Evolutionary conservation across 2,888 invertebrate genomes (phyloP).

Genomic region (Aporophyla nigra): DNA sequence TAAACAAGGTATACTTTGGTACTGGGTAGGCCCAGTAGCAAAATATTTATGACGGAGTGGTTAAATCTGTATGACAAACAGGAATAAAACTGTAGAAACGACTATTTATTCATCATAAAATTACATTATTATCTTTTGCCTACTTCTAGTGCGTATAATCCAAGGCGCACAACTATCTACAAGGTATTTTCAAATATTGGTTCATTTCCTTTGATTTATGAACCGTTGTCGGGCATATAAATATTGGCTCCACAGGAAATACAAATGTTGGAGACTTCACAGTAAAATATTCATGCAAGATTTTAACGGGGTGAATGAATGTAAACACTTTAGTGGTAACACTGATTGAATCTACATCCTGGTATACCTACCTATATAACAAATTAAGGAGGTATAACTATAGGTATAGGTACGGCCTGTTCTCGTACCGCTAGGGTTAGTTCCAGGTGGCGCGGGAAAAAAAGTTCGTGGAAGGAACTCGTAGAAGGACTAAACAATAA

Average conservation of each 20-base stretch:
- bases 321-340: background rate
- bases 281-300: constrained; percentile 26
- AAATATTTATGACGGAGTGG: background rate
- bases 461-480: too few species aligned
- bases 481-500: too few species aligned
- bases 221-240: constrained; percentile 37
- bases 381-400: background rate
- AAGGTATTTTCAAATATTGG: constrained; percentile 60
- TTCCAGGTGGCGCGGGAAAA: too few species aligned
- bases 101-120: constrained; percentile 27
- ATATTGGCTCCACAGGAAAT: constrained; percentile 46
- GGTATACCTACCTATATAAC: background rate
- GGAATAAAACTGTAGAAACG: constrained; percentile 15
- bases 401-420: too few species aligned
- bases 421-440: too few species aligned
- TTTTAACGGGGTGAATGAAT: background rate
- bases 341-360: background rate
- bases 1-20: too few species aligned
- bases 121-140: constrained; percentile 34
- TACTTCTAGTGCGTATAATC: constrained; percentile 29
- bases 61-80: background rate
- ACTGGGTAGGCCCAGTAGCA: background rate
- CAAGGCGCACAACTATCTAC: constrained; percentile 63
- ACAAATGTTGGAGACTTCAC: constrained; percentile 28
- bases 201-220: constrained; percentile 58